Evolutionary conservation across 2,888 invertebrate genomes (phyloP).

Genomic region (Phyto melanocephala): DNA sequence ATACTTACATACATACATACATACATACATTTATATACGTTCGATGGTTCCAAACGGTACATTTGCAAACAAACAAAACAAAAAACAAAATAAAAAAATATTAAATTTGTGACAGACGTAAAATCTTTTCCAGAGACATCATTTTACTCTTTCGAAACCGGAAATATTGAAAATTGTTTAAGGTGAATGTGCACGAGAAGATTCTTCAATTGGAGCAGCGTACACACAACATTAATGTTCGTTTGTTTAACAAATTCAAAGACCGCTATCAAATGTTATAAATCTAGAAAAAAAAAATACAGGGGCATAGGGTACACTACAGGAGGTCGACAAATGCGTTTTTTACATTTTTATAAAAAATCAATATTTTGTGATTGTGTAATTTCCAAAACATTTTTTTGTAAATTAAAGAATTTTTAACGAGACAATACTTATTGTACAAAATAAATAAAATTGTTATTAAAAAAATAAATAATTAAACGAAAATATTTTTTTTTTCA

Average conservation of each 20-base stretch:
- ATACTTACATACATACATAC: background rate
- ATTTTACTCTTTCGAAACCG: slow-evolving; percentile 50
- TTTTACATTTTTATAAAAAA: no score
- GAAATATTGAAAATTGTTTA: slow-evolving; percentile 60
- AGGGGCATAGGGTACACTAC: slow-evolving; percentile 3
- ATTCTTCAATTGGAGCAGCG: slow-evolving; percentile 49
- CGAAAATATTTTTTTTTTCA: no score
- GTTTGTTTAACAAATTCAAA: slow-evolving; percentile 56
- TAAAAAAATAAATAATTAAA: no score
- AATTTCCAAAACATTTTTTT: no score
- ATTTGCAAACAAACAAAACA: background rate
- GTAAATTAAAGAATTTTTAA: no score
- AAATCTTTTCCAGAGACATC: slow-evolving; percentile 39
- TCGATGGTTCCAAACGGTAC: no score
- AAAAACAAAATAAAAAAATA: slow-evolving; percentile 38
- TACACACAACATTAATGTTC: slow-evolving; percentile 38
- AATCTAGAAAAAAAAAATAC: slow-evolving; percentile 14
- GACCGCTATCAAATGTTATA: slow-evolving; percentile 54
- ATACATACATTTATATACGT: background rate
- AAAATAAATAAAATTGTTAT: no score
- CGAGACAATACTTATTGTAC: no score
- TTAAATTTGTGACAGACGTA: slow-evolving; percentile 51
- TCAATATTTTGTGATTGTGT: no score
- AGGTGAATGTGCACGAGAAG: background rate
- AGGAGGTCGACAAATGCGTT: no score